Percentiles rank a stretch among this genome's conserved stretches.
Evolutionary conservation across 2,888 invertebrate genomes (phyloP).

Genomic region (Philopedon plagiatum): DNA sequence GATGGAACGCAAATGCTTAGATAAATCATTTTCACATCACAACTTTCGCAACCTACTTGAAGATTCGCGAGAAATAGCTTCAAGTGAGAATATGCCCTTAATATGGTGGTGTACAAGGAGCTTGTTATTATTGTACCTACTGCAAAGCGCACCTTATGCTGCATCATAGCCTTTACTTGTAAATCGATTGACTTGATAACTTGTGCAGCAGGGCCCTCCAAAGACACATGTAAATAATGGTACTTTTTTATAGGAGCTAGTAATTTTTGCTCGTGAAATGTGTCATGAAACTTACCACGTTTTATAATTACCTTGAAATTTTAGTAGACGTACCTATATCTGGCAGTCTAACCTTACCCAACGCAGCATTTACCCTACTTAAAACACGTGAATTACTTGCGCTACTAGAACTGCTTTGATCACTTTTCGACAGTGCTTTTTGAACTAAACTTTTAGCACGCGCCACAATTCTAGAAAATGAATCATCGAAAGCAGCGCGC

Average conservation of each 20-base stretch:
- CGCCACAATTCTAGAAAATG: neutral
- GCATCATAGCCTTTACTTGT: conserved; percentile 32
- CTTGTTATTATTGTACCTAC: conserved; percentile 41
- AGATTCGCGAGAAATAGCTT: conserved; percentile 44
- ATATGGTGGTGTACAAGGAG: conserved; percentile 44
- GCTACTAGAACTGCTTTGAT: neutral
- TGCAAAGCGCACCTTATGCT: conserved; percentile 34
- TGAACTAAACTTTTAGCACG: neutral
- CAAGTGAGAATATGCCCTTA: conserved; percentile 43
- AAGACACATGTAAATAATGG: conserved; percentile 20
- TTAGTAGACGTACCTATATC: conserved; percentile 31
- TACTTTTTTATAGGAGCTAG: conserved; percentile 12
- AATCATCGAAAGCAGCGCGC: neutral
- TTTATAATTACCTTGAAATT: conserved; percentile 40
- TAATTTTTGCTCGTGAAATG: conserved; percentile 23
- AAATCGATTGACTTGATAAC: conserved; percentile 24
- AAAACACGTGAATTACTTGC: neutral
- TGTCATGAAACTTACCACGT: conserved; percentile 36
- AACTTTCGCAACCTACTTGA: conserved; percentile 18
- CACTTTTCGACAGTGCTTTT: neutral
- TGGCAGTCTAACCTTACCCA: neutral
- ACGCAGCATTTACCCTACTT: neutral
- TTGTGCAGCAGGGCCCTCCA: conserved; percentile 6
- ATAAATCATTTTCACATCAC: conserved; percentile 50
- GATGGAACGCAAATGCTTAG: conserved; percentile 31